phyloP scores from a whole-genome alignment of 1,140 invertebrate species.

The Zaprionus ornatus region DNA sequence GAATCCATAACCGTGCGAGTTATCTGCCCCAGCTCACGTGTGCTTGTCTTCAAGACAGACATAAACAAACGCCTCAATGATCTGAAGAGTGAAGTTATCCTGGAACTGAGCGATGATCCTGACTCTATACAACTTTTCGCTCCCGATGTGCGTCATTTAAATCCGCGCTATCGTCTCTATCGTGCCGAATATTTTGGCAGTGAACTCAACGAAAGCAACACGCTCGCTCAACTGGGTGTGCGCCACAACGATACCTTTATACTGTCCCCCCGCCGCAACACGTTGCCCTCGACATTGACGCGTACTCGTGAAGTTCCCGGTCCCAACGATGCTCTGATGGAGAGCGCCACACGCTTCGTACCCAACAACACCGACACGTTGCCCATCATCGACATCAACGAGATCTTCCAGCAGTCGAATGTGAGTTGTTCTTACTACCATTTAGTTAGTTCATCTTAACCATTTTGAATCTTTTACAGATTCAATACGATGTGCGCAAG shows the following conservation, averaged over 20 bases:
- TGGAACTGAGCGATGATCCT: conserved; percentile 75
- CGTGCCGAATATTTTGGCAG: conserved; percentile 71
- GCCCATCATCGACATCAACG: conserved; percentile 79
- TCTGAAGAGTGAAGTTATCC: conserved; percentile 76
- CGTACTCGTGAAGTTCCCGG: conserved; percentile 63
- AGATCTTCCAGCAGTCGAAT: conserved; percentile 82
- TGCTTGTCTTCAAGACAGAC: conserved; percentile 72
- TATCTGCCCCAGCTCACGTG: conserved; percentile 76
- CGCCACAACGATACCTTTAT: conserved; percentile 75
- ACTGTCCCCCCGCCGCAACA: conserved; percentile 58
- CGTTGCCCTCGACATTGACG: conserved; percentile 48
- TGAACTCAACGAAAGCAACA: conserved; percentile 68
- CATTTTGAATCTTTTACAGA: conserved; percentile 34
- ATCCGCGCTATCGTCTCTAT: conserved; percentile 71
- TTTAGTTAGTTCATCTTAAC: background rate
- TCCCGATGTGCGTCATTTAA: conserved; percentile 69
- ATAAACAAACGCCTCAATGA: conserved; percentile 69
- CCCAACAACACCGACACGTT: conserved; percentile 37
- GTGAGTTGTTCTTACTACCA: conserved; percentile 39
- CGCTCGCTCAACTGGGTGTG: conserved; percentile 63
- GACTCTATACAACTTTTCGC: conserved; percentile 76
- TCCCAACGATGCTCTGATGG: conserved; percentile 67
- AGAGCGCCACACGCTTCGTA: conserved; percentile 68
- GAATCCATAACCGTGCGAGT: conserved; percentile 69
- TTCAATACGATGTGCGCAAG: conserved; percentile 83